Conservation (phyloP, 2,113 vertebrate genomes). For the Piaya cayana region DNA sequence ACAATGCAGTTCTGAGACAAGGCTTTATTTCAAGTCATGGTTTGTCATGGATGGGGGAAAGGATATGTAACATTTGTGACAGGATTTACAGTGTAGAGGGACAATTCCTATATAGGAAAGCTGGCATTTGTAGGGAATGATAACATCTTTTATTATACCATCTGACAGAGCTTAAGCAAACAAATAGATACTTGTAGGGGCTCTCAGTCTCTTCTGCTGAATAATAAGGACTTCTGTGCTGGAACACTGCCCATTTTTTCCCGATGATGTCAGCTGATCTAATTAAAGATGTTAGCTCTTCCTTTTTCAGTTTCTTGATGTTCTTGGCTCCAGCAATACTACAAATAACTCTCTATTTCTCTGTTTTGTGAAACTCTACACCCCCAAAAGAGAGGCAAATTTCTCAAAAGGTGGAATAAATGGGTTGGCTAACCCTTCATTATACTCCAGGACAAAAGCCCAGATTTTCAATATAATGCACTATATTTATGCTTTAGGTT, state of each 20-base stretch:
- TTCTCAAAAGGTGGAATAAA: background rate
- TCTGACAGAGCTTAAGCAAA: background rate
- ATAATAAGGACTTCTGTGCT: background rate
- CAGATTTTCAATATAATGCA: background rate
- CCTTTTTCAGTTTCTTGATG: background rate
- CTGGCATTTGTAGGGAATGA: background rate
- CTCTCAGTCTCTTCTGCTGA: background rate
- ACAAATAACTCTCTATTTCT: background rate
- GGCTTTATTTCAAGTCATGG: background rate
- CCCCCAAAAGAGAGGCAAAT: accelerated
- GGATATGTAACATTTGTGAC: background rate
- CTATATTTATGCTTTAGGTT: background rate
- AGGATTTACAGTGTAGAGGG: background rate
- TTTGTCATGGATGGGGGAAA: background rate
- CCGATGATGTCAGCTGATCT: background rate
- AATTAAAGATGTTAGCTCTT: background rate
- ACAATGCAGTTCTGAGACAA: background rate
- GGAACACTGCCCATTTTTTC: background rate
- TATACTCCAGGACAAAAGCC: background rate
- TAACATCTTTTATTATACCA: background rate
- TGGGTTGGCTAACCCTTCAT: background rate
- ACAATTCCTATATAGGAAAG: background rate
- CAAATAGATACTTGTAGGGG: background rate
- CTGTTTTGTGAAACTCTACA: background rate
- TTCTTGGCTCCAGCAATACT: background rate